Conservation (phyloP, 2,113 vertebrate species). For the Lophura nycthemera region DNA sequence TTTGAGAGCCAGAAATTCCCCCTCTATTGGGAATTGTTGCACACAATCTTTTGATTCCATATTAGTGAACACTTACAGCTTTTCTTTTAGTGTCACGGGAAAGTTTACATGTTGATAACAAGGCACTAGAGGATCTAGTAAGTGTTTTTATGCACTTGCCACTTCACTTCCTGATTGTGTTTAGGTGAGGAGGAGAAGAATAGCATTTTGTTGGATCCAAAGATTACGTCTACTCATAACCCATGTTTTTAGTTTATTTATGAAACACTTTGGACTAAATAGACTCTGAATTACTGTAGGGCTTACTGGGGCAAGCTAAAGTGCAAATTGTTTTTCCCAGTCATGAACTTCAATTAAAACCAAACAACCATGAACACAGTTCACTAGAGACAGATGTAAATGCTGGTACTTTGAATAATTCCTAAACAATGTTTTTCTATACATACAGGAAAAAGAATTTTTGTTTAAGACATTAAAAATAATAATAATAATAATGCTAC, state of each 20-base stretch:
- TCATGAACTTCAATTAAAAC: slow-evolving; percentile 20
- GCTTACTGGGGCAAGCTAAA: slow-evolving; percentile 10
- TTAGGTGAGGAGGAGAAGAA: slow-evolving; percentile 43
- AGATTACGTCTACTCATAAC: slow-evolving; percentile 7
- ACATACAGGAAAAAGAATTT: background rate
- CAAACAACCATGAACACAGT: background rate
- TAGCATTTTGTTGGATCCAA: slow-evolving; percentile 13
- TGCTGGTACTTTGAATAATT: background rate
- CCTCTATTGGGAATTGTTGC: slow-evolving; percentile 1
- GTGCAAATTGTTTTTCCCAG: slow-evolving; percentile 22
- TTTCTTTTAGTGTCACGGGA: slow-evolving; percentile 29
- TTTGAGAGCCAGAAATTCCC: slow-evolving; percentile 22
- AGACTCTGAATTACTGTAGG: slow-evolving; percentile 20
- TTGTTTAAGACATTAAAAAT: background rate
- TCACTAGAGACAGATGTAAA: background rate
- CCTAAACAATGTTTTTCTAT: background rate
- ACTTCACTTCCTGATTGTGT: background rate
- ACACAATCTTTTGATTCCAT: slow-evolving; percentile 31
- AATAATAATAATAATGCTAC: background rate
- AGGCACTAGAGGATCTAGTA: slow-evolving; percentile 12
- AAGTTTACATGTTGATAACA: slow-evolving; percentile 57
- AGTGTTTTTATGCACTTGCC: slow-evolving; percentile 21
- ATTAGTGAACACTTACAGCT: slow-evolving; percentile 50
- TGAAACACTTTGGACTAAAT: slow-evolving; percentile 14
- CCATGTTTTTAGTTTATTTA: slow-evolving; percentile 37